Evolutionary conservation across 1,140 invertebrate genomes (phyloP).

Genomic region (Ditylenchus dipsaci): DNA sequence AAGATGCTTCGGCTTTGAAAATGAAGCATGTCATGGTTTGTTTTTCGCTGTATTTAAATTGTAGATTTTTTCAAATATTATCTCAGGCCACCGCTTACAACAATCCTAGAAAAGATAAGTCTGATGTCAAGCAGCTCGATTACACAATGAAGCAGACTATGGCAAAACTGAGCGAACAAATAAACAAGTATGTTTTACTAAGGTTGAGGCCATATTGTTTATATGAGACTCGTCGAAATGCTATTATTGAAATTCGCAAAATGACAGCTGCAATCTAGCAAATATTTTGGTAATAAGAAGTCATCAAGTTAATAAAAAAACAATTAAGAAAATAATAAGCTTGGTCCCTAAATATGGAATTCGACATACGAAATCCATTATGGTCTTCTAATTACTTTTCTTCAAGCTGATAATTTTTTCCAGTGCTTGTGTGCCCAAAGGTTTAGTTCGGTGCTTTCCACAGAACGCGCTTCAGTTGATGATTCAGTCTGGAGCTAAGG

Average conservation of each 20-base stretch:
- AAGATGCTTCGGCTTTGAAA: conserved; percentile 61
- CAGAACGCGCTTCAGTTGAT: conserved; percentile 92
- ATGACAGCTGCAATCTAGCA: too few relatives aligned
- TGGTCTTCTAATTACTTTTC: neutral
- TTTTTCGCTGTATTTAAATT: too few relatives aligned
- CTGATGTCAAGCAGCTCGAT: conserved; percentile 76
- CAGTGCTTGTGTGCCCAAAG: conserved; percentile 72
- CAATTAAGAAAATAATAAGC: neutral
- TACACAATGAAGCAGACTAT: conserved; percentile 76
- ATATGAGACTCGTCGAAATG: too few relatives aligned
- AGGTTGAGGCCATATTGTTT: too few relatives aligned
- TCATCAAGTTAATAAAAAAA: too few relatives aligned
- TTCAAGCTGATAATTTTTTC: conserved; percentile 25
- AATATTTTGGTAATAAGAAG: too few relatives aligned
- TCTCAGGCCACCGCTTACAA: conserved; percentile 49
- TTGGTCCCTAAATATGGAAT: neutral
- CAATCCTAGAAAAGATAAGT: conserved; percentile 69
- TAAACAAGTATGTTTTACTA: conserved; percentile 77
- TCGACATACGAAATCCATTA: too few relatives aligned
- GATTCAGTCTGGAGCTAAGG: conserved; percentile 96
- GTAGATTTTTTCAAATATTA: too few relatives aligned
- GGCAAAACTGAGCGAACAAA: conserved; percentile 79
- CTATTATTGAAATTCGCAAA: too few relatives aligned
- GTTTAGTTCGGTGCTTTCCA: conserved; percentile 79
- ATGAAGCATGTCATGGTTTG: conserved; percentile 61